Evolutionary conservation across 2,113 vertebrate species (phyloP).

Genomic region (Pan troglodytes): DNA sequence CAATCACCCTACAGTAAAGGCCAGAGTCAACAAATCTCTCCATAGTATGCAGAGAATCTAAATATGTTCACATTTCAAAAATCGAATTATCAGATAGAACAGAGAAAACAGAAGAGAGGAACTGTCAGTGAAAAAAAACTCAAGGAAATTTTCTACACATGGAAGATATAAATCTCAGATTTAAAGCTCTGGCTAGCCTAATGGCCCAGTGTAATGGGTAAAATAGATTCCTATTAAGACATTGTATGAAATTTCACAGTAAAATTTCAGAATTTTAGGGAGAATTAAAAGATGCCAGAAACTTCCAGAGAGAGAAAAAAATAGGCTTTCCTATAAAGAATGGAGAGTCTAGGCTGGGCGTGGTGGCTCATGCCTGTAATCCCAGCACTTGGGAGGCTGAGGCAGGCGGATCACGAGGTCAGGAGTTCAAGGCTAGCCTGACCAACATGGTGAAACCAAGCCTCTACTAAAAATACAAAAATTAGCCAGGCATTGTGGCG

Average conservation of each 20-base stretch:
- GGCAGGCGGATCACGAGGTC: no score
- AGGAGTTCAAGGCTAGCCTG: no score
- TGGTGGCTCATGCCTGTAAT: no score
- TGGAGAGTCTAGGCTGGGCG: neutral
- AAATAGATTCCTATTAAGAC: neutral
- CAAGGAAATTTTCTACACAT: neutral
- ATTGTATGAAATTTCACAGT: constrained; percentile 18
- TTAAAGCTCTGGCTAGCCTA: neutral
- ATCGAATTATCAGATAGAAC: neutral
- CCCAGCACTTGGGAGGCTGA: no score
- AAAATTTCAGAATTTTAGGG: constrained; percentile 21
- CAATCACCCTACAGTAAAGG: neutral
- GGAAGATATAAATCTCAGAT: neutral
- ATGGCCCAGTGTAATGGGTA: neutral
- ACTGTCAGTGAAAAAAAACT: neutral
- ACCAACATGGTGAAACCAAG: no score
- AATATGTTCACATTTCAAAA: neutral
- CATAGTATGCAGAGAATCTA: neutral
- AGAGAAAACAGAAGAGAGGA: neutral
- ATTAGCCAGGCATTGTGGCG: no score
- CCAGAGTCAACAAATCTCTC: neutral
- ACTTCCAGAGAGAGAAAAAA: neutral
- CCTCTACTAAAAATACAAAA: no score
- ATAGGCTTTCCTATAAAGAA: neutral
- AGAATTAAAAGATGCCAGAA: neutral